These are phyloP conservation scores for Nansenia antarctica DNA, from an alignment of 2,113 vertebrate genomes.

Conservation along the genomic window DNA sequence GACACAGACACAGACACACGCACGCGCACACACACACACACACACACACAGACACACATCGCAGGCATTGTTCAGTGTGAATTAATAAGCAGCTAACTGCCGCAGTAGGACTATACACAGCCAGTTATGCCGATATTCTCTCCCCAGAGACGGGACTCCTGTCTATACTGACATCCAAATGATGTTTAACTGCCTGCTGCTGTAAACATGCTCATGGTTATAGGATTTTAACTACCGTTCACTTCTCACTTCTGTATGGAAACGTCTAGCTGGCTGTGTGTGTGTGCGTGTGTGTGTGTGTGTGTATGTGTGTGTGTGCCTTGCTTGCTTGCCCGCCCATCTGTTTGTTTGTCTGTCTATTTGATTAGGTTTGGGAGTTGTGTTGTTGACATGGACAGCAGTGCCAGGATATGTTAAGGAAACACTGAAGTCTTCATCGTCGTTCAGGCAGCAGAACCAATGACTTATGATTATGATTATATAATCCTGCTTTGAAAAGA, in stretches of 20 bases:
- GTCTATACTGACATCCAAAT: constrained; percentile 44
- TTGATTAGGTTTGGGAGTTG: background rate
- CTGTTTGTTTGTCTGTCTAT: background rate
- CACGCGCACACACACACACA: background rate
- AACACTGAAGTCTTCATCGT: constrained; percentile 46
- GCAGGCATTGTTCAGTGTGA: background rate
- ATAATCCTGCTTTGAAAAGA: constrained; percentile 41
- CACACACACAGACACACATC: background rate
- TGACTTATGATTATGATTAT: constrained; percentile 67
- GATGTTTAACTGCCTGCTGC: constrained; percentile 51
- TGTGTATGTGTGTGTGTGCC: constrained; percentile 8
- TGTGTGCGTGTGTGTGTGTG: constrained; percentile 23
- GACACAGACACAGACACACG: background rate
- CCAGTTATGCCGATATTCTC: constrained; percentile 34
- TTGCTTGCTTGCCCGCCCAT: background rate
- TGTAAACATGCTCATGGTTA: constrained; percentile 55
- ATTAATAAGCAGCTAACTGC: constrained; percentile 32
- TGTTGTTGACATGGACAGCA: constrained; percentile 43
- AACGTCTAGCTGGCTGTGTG: constrained; percentile 4
- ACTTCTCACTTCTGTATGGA: background rate
- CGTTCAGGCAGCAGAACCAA: constrained; percentile 55
- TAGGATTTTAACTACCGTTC: constrained; percentile 53
- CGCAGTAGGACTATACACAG: constrained; percentile 22
- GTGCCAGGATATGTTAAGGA: constrained; percentile 47
- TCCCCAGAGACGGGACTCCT: constrained; percentile 44